Base-by-base conservation (phyloP, 2,888 invertebrate genomes). In the Electrophaes corylata region DNA sequence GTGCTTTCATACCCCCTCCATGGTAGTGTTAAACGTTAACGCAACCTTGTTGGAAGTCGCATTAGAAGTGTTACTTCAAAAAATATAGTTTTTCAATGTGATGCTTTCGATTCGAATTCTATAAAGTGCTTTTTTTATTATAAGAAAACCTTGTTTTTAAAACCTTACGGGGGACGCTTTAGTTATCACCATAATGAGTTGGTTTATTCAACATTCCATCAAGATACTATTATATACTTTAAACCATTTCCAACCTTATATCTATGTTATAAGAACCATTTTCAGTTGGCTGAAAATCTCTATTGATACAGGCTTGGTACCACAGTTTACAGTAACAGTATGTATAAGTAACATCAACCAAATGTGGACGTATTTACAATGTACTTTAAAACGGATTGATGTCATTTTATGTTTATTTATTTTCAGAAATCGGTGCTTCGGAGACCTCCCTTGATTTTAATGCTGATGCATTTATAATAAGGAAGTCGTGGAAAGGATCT, bases 291-390 rank as follows among this genome's bases (percentile, higher is more conserved):
- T 12, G 0, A 16, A 33, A 11, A n/a, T 45, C 31, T 16, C 10
- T 39, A 20, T 10, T 14, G 16, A 43, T 1, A 19, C 33, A 33
- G 19, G 2, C 18, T 0, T 26, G 18, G 1, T 4, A 20, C 8
- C 51, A 52, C 47, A 43, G 51, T 35, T 19, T 35, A 57, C 4
- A 39, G 8, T 8, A 37, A 20, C 18, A 29, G 29, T 45, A 3
- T 11, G 6, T 31, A 20, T 3, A 29, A 44, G 18, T 40, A 39
- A 44, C 53, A 40, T 54, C 51, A 37, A 53, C 57, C 56, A 60
- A 58, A 61, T 52, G 50, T 44, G 40, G 51, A 60, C 20, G 55
- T 62, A 58, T 64, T 64, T 66, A 60, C 61, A 63, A 57, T 44
- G 58, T 60, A 62, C 53, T 62, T 54, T 52, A 52, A 56, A 60